Evolutionary conservation across 2,113 vertebrate genomes (phyloP).

Genomic region (Danio rerio): DNA sequence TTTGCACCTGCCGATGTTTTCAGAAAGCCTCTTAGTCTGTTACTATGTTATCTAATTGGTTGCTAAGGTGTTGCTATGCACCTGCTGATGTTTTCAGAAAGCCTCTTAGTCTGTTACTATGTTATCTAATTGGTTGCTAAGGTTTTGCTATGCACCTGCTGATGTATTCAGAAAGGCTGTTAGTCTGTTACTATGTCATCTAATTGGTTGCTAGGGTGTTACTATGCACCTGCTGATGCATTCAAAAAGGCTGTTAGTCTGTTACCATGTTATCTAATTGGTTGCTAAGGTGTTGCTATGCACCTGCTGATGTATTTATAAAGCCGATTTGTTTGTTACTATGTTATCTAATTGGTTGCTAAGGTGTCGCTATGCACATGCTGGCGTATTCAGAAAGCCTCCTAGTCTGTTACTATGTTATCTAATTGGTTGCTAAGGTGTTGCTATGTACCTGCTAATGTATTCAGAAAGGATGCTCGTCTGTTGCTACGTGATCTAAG

Average conservation of each 20-base stretch:
- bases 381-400: not conserved
- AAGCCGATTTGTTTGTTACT: not conserved
- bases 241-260: not conserved
- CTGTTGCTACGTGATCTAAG: not conserved
- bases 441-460: not conserved
- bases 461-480: not conserved
- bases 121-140: not conserved
- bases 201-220: not conserved
- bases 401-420: too few relatives aligned
- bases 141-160: not conserved
- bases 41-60: not conserved
- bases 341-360: not conserved
- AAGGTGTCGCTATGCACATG: not conserved
- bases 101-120: not conserved
- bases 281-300: not conserved
- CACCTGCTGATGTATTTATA: rapidly evolving
- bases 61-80: not conserved
- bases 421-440: too few relatives aligned
- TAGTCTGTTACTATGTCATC: not conserved
- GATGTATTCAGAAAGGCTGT: not conserved
- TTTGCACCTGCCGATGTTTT: too few relatives aligned
- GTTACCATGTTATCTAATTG: not conserved
- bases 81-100: not conserved
- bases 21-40: not conserved
- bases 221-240: too few relatives aligned